Evolutionary conservation across 92 coral and sea anemone species (phyloP).

Genomic region (Phenganax marumi): DNA sequence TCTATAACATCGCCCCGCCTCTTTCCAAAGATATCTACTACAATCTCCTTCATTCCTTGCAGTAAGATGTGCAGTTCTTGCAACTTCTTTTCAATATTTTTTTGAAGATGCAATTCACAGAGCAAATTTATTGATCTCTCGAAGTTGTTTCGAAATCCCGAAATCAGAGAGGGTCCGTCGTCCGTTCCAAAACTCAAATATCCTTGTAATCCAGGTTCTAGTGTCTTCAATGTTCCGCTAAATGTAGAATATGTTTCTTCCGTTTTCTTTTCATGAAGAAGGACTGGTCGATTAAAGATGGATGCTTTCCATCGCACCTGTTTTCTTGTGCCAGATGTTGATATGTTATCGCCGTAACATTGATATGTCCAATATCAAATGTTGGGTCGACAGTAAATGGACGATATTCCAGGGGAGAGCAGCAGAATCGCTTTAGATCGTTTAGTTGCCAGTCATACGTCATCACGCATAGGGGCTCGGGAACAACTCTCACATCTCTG

Average conservation of each 20-base stretch:
- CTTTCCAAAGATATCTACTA: conserved; percentile 30
- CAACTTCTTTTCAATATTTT: conserved; percentile 39
- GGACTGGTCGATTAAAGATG: conserved; percentile 48
- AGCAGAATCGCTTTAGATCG: conserved; percentile 56
- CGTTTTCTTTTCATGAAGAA: conserved; percentile 20
- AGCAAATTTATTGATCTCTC: conserved; percentile 26
- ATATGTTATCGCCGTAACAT: conserved; percentile 58
- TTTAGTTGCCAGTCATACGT: too few relatives aligned
- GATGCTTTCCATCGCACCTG: conserved; percentile 52
- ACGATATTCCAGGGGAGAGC: conserved; percentile 52
- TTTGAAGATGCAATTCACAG: conserved; percentile 18
- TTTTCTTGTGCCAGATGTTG: conserved; percentile 37
- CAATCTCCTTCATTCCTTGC: not conserved
- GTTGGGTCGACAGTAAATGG: conserved; percentile 65
- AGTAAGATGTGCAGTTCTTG: not conserved
- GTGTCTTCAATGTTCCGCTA: conserved; percentile 14
- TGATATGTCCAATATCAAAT: conserved; percentile 14
- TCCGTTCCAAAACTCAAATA: conserved; percentile 36
- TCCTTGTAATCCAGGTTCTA: conserved; percentile 21
- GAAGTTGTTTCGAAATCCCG: conserved; percentile 26
- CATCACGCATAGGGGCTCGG: too few relatives aligned
- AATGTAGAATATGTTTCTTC: conserved; percentile 25
- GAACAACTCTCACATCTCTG: too few relatives aligned
- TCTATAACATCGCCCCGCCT: conserved; percentile 14
- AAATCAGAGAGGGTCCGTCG: not conserved